A percentile compares a stretch with the other conserved stretches of the same genome.
phyloP scores from a whole-genome alignment of 2,113 vertebrate species.

The Brevimyrus niger region DNA sequence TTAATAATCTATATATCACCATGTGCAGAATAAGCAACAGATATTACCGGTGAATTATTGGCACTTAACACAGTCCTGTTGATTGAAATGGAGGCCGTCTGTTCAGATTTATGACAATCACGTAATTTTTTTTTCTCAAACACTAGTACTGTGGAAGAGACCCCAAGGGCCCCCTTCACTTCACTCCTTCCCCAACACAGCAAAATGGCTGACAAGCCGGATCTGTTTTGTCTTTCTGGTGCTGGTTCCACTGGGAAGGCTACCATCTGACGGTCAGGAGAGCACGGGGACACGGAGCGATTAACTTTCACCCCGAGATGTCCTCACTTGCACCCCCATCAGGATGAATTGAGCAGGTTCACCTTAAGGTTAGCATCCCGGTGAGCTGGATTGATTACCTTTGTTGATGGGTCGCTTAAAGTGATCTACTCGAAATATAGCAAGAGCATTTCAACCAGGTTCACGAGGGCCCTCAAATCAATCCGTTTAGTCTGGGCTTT shows the following conservation, averaged over 20 bases:
- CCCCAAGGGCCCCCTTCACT: constrained; percentile 20
- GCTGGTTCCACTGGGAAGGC: constrained; percentile 12
- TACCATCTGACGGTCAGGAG: constrained; percentile 27
- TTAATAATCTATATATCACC: not conserved
- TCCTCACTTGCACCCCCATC: constrained; percentile 22
- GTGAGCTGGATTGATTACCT: not conserved
- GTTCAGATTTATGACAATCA: not conserved
- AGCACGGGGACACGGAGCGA: constrained; percentile 38
- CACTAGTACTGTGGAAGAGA: not conserved
- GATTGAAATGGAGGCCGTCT: not conserved
- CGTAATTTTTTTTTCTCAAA: not conserved
- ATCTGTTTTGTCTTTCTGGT: constrained; percentile 37
- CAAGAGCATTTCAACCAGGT: not conserved
- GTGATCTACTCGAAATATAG: not conserved
- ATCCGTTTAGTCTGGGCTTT: not conserved
- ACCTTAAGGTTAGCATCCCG: not conserved
- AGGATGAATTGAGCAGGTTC: not conserved
- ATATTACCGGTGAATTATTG: not conserved
- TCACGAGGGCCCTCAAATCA: not conserved
- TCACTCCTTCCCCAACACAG: not conserved
- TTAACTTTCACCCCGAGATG: constrained; percentile 52
- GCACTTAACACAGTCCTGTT: not conserved
- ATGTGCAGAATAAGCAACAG: not conserved
- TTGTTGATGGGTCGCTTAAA: not conserved
- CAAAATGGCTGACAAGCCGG: constrained; percentile 25